Base-by-base conservation (phyloP, 2,797 vertebrate genomes). In the Chelmon rostratus region DNA sequence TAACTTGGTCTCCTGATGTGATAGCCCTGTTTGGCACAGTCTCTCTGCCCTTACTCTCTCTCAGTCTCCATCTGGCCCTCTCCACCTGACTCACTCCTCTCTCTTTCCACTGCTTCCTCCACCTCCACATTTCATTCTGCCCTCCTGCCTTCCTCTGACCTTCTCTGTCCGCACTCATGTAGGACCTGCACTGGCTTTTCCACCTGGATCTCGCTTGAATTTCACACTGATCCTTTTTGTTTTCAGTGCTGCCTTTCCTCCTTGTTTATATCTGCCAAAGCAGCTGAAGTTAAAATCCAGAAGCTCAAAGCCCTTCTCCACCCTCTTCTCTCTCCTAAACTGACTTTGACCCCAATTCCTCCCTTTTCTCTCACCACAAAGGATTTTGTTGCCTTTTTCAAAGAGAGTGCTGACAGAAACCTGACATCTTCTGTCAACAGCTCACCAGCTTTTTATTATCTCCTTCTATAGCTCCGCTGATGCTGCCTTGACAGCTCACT, bases 31-130 rank as follows among this genome's bases (percentile, higher is more conserved):
- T 86, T 91, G 90, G 85, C 89, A 84, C 68, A 18, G 66, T 65
- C 73, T 88, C 69, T 57, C 76, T 68, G 13, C 64, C 73, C 63
- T 78, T 81, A 76, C 79, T 85, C 77, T 59, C 73, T 81, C 82
- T 78, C 65, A 63, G 61, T 78, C 86, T 92, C 91, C 91, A 92
- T 93, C 88, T 94, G 91, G 57, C 83, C 81, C 81, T 87, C 75
- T 86, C 81, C 80, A 85, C 85, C 86, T 90, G 86, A 90, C 79
- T 86, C 88, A 64, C 62, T 76, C 54, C 72, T 62, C 47, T 49
- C 61, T 66, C 65, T 78, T 78, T 71, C 58, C 81, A 69, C 82
- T 61, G 63, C 62, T 73, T 44, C 57, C 50, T 72, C 68, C 83
- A 69, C 71, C 72, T 84, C 73, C 73, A 59, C 62, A 23, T 85